Percentiles rank a stretch among this genome's conserved stretches.
phyloP scores from a whole-genome alignment of 2,888 invertebrate genomes.

The Yponomeuta plumbellus region DNA sequence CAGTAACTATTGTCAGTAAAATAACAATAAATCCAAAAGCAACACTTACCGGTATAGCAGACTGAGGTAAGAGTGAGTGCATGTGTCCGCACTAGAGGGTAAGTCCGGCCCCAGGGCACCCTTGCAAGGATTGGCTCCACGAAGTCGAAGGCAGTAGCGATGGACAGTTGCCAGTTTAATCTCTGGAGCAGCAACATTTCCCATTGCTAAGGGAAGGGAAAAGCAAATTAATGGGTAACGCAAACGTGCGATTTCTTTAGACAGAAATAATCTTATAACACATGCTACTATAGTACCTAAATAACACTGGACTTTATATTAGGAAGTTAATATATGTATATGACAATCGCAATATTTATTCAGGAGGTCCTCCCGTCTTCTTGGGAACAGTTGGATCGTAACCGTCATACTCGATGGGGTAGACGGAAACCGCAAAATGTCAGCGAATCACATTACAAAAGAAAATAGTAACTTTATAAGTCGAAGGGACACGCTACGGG shows the following conservation, averaged over 20 bases:
- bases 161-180: conserved; percentile 87
- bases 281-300: no score
- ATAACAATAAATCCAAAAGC: background rate
- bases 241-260: background rate
- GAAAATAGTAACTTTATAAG: conserved; percentile 19
- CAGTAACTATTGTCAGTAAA: no score
- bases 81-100: conserved; percentile 80
- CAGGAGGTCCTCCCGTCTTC: background rate
- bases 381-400: conserved; percentile 36
- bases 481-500: conserved; percentile 10
- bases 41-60: conserved; percentile 84
- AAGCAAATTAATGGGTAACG: conserved; percentile 26
- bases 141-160: conserved; percentile 88
- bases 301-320: no score
- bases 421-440: conserved; percentile 74
- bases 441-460: conserved; percentile 52
- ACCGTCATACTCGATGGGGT: conserved; percentile 68
- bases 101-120: conserved; percentile 76
- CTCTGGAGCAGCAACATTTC: conserved; percentile 85
- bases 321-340: no score
- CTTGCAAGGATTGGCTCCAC: conserved; percentile 86
- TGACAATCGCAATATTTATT: background rate
- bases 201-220: conserved; percentile 82
- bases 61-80: conserved; percentile 86
- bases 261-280: background rate